These are phyloP conservation scores for Echiichthys vipera DNA, from an alignment of 2,797 vertebrate genomes.

Conservation along the genomic window DNA sequence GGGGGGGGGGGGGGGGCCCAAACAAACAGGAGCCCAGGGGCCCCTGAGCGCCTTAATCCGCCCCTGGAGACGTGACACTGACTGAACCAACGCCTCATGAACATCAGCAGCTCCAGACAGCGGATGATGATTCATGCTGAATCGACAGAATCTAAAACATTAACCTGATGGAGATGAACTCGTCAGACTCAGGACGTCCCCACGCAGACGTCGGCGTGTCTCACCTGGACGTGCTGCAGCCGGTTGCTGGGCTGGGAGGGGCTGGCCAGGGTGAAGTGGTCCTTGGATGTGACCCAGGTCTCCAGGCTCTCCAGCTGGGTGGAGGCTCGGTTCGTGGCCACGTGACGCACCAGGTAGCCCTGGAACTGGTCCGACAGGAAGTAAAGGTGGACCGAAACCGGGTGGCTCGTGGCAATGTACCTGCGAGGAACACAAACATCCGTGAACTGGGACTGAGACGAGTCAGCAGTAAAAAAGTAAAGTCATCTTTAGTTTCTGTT, in stretches of 20 bases:
- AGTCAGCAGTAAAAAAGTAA: not conserved
- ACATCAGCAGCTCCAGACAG: too few relatives aligned
- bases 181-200: too few relatives aligned
- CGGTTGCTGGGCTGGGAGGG: conserved; percentile 87
- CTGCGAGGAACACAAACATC: conserved; percentile 71
- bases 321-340: conserved; percentile 91
- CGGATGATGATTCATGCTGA: too few relatives aligned
- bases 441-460: too few relatives aligned
- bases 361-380: conserved; percentile 97
- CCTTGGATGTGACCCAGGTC: conserved; percentile 94
- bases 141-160: too few relatives aligned
- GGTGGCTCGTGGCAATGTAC: conserved; percentile 90
- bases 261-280: conserved; percentile 87
- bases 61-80: too few relatives aligned
- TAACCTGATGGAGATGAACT: too few relatives aligned
- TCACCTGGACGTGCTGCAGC: conserved; percentile 93
- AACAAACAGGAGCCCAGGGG: too few relatives aligned
- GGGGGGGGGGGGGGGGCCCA: too few relatives aligned
- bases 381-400: conserved; percentile 92
- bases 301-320: conserved; percentile 93
- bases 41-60: too few relatives aligned
- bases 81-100: too few relatives aligned
- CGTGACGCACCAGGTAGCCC: conserved; percentile 93
- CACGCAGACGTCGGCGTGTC: too few relatives aligned
- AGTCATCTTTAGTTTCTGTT: not conserved